These are phyloP conservation scores for Cydia strobilella DNA, from an alignment of 1,140 invertebrate species.

Conservation along the genomic window DNA sequence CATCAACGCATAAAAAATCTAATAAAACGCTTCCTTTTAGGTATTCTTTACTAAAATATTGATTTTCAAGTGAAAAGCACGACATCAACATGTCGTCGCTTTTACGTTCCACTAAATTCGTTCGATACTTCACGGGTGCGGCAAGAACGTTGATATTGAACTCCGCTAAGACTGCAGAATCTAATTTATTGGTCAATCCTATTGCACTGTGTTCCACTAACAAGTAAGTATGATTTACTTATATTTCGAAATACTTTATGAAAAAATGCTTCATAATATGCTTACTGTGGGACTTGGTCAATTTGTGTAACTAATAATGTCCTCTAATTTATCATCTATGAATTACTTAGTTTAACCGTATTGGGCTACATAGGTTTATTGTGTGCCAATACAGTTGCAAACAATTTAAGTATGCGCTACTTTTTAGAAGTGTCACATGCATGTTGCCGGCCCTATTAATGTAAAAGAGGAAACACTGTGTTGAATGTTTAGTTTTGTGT, in stretches of 20 bases:
- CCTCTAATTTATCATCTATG: no score
- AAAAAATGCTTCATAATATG: background rate
- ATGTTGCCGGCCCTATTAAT: no score
- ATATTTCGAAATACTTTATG: slow-evolving; percentile 20
- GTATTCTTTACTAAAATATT: background rate
- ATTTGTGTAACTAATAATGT: no score
- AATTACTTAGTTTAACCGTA: no score
- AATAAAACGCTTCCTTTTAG: background rate
- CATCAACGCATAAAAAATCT: slow-evolving; percentile 34
- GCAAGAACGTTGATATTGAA: slow-evolving; percentile 84
- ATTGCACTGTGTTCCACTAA: slow-evolving; percentile 61
- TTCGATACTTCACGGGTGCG: slow-evolving; percentile 85
- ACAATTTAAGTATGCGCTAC: no score
- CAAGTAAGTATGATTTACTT: slow-evolving; percentile 58
- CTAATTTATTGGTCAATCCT: slow-evolving; percentile 60
- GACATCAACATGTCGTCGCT: slow-evolving; percentile 82
- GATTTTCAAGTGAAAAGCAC: background rate
- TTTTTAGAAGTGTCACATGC: no score
- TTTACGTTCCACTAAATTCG: slow-evolving; percentile 85
- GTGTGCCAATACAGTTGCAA: no score
- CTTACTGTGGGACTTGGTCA: no score
- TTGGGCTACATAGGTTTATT: no score
- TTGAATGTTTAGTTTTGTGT: no score
- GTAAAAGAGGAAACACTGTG: no score
- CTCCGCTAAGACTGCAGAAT: slow-evolving; percentile 75